Conservation (phyloP, 1,140 invertebrate species). For the Bathynomus jamesi region DNA sequence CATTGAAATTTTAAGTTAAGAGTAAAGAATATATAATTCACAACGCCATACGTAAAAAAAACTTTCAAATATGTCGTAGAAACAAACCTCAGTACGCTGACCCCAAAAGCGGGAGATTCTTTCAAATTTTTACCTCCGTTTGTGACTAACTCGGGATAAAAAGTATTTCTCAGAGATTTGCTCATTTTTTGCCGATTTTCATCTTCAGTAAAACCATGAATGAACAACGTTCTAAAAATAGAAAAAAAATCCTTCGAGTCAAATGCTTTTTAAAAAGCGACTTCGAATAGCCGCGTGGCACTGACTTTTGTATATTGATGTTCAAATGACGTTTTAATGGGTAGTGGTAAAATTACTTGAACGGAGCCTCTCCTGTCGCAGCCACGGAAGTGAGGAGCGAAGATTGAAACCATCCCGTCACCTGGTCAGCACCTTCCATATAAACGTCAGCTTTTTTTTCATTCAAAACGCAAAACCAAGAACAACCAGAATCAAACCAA, state of each 20-base stretch:
- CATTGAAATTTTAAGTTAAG: no score
- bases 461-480: slow-evolving; percentile 57
- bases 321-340: no score
- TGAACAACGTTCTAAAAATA: slow-evolving; percentile 60
- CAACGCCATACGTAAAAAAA: no score
- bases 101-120: not conserved
- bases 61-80: no score
- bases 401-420: slow-evolving; percentile 96
- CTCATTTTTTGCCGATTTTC: slow-evolving; percentile 93
- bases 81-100: not conserved
- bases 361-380: slow-evolving; percentile 64
- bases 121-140: slow-evolving; percentile 48
- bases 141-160: slow-evolving; percentile 66
- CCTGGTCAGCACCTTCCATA: slow-evolving; percentile 92
- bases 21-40: no score
- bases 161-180: slow-evolving; percentile 93
- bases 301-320: no score
- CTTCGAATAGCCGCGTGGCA: no score
- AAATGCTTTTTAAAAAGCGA: no score
- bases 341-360: slow-evolving; percentile 70
- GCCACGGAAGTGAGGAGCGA: slow-evolving; percentile 86
- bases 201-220: slow-evolving; percentile 95
- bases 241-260: no score
- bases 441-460: slow-evolving; percentile 72
- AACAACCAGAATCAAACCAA: slow-evolving; percentile 96